phyloP scores from a whole-genome alignment of 2,888 invertebrate genomes.

The Dynastes grantii region DNA sequence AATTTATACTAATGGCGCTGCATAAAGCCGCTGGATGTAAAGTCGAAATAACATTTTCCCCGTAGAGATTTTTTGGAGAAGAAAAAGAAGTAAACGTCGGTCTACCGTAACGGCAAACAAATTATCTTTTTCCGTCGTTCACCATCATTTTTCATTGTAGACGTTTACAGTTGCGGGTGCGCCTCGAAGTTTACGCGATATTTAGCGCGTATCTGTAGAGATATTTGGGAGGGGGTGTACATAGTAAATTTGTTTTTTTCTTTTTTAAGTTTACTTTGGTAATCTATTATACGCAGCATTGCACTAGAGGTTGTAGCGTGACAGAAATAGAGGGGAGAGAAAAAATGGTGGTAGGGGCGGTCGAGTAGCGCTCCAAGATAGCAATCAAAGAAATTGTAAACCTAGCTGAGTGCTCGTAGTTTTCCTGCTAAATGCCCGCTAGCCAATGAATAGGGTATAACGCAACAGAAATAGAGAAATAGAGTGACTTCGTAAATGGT shows the following conservation, averaged over 20 bases:
- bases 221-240: conserved; percentile 4
- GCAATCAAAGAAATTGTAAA: no score
- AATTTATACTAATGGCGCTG: conserved; percentile 54
- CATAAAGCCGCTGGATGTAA: conserved; percentile 46
- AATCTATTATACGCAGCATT: no score
- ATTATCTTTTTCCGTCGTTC: conserved; percentile 47
- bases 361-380: no score
- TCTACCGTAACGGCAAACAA: conserved; percentile 48
- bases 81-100: conserved; percentile 22
- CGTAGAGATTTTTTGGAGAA: conserved; percentile 49
- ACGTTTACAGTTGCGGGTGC: conserved; percentile 39
- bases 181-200: conserved; percentile 41
- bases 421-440: no score
- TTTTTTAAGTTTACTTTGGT: background rate
- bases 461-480: no score
- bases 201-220: conserved; percentile 32
- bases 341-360: no score
- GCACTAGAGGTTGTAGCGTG: no score
- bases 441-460: no score
- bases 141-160: conserved; percentile 48
- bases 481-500: no score
- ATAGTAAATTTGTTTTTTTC: background rate
- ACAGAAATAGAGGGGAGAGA: background rate
- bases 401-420: no score
- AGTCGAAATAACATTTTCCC: conserved; percentile 41